Evolutionary conservation across 2,797 vertebrate species (phyloP).

Genomic region (Argya squamiceps): DNA sequence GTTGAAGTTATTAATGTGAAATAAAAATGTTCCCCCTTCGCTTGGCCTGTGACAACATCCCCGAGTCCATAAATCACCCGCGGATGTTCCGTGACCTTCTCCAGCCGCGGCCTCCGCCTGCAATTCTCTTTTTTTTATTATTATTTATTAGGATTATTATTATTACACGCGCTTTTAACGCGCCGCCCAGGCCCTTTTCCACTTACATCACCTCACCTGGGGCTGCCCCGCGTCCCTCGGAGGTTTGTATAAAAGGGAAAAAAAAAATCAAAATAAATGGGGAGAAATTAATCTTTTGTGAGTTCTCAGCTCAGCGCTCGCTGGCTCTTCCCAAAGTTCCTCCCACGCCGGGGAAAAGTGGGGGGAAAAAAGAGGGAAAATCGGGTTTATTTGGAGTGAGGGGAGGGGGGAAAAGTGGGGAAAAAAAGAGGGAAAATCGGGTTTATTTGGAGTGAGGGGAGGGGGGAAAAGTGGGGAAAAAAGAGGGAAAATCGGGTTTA

Average conservation of each 20-base stretch:
- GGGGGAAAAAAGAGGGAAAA: neutral
- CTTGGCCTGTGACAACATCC: slow-evolving; percentile 78
- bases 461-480: neutral
- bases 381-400: neutral
- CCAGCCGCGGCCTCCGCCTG: no score
- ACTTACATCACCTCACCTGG: no score
- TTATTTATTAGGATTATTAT: no score
- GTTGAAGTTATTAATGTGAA: slow-evolving; percentile 80
- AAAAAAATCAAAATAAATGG: neutral
- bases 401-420: neutral
- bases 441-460: neutral
- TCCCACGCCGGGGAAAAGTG: neutral
- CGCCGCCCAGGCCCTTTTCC: no score
- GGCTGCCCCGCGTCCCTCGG: no score
- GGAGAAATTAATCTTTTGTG: no score
- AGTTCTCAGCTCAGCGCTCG: no score
- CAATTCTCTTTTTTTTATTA: no score
- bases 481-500: neutral
- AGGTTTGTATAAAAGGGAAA: no score
- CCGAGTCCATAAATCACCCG: slow-evolving; percentile 83
- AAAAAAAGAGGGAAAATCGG: no score
- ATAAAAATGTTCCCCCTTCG: slow-evolving; percentile 78
- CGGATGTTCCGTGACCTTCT: slow-evolving; percentile 78
- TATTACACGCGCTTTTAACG: no score
- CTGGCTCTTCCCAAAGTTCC: no score